Evolutionary conservation across 2,888 invertebrate genomes (phyloP).

Genomic region (Chalcis sispes): DNA sequence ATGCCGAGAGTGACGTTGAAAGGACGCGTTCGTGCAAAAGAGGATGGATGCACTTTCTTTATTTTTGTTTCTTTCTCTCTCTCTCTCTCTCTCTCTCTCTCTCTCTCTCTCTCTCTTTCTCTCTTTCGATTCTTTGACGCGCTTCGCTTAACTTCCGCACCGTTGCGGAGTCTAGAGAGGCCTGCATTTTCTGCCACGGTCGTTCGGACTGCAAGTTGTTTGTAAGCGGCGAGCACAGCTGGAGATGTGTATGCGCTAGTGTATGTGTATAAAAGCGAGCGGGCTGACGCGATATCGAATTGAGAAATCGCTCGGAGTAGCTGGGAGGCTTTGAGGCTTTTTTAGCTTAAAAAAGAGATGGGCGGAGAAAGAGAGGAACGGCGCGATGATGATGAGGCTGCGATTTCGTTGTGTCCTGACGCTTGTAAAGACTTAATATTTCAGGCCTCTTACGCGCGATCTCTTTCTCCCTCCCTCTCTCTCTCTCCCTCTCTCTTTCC

Average conservation of each 20-base stretch:
- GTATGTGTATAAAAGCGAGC: neutral
- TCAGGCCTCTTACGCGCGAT: constrained; percentile 9
- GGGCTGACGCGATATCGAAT: constrained; percentile 27
- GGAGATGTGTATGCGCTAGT: constrained; percentile 3
- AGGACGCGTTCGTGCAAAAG: neutral
- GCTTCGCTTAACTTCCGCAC: constrained; percentile 12
- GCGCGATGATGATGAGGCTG: constrained; percentile 25
- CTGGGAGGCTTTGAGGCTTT: constrained; percentile 3
- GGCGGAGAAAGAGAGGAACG: constrained; percentile 6
- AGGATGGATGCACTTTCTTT: neutral
- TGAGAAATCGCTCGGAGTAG: constrained; percentile 28
- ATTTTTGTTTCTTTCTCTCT: no score
- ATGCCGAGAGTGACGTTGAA: neutral
- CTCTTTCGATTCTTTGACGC: constrained; percentile 26
- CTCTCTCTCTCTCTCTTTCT: no score
- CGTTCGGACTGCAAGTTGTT: neutral
- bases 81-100: no score
- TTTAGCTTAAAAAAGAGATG: constrained; percentile 28
- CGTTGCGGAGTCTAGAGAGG: neutral
- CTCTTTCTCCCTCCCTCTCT: no score
- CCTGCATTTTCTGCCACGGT: neutral
- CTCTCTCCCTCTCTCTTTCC: no score
- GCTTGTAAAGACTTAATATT: constrained; percentile 37
- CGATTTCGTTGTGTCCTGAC: constrained; percentile 19
- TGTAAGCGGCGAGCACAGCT: constrained; percentile 22